Evolutionary conservation across 2,888 invertebrate genomes (phyloP).

Genomic region (Chymomyza fuscimana): DNA sequence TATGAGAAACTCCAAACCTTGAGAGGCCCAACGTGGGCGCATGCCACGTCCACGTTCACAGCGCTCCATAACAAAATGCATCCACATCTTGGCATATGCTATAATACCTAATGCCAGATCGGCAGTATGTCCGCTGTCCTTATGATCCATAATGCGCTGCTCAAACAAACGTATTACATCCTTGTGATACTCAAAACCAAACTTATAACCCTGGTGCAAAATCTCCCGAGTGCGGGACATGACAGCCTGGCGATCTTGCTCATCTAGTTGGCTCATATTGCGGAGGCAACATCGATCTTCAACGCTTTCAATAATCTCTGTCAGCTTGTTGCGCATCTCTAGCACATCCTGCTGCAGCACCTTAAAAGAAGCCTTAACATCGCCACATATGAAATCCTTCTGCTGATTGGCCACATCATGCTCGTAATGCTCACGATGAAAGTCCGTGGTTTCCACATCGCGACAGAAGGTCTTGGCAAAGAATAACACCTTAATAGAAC

Average conservation of each 20-base stretch:
- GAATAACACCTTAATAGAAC: slow-evolving; percentile 88
- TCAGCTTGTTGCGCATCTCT: slow-evolving; percentile 79
- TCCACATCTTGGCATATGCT: slow-evolving; percentile 90
- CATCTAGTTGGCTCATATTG: slow-evolving; percentile 73
- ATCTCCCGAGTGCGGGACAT: slow-evolving; percentile 86
- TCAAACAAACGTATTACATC: slow-evolving; percentile 82
- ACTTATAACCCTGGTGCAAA: slow-evolving; percentile 92
- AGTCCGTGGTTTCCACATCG: slow-evolving; percentile 83
- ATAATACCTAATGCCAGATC: slow-evolving; percentile 83
- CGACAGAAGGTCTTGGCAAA: slow-evolving; percentile 89
- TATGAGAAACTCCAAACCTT: slow-evolving; percentile 92
- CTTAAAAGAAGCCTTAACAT: slow-evolving; percentile 83
- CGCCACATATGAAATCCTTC: slow-evolving; percentile 81
- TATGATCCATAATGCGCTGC: slow-evolving; percentile 78
- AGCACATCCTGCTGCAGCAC: slow-evolving; percentile 81
- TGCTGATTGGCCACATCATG: slow-evolving; percentile 74
- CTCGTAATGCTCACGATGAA: slow-evolving; percentile 79
- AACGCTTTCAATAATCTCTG: slow-evolving; percentile 77
- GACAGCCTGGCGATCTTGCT: slow-evolving; percentile 79
- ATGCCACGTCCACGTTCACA: slow-evolving; percentile 91
- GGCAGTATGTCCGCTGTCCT: slow-evolving; percentile 76
- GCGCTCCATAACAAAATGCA: slow-evolving; percentile 90
- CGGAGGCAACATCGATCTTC: slow-evolving; percentile 75
- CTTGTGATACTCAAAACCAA: slow-evolving; percentile 89
- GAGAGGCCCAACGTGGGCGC: slow-evolving; percentile 92